These are phyloP conservation scores for Phyllostomus discolor DNA, from an alignment of 2,113 vertebrate genomes.

Conservation along the genomic window DNA sequence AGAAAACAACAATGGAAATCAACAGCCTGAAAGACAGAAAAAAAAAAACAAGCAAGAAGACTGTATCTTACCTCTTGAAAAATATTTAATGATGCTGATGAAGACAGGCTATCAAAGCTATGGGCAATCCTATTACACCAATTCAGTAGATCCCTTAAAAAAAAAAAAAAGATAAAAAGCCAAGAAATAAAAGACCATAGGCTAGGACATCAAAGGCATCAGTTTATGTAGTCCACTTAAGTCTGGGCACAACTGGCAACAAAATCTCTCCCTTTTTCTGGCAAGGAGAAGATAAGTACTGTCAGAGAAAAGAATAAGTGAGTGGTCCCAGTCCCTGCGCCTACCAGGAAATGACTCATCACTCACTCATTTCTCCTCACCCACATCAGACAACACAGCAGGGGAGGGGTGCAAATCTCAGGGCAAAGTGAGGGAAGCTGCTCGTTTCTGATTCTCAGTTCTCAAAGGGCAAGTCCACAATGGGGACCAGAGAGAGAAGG, in stretches of 20 bases:
- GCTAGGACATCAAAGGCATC: background rate
- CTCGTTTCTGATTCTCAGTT: background rate
- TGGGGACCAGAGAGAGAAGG: background rate
- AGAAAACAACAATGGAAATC: background rate
- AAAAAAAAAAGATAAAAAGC: background rate
- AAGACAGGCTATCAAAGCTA: slow-evolving; percentile 87
- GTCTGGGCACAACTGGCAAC: background rate
- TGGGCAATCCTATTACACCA: slow-evolving; percentile 94
- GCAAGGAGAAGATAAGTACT: background rate
- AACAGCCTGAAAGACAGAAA: background rate
- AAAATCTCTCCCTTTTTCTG: background rate
- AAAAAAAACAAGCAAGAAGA: slow-evolving; percentile 10
- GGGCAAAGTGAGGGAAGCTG: background rate
- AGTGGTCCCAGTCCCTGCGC: background rate
- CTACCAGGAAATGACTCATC: background rate
- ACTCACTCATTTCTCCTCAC: background rate
- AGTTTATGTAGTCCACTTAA: background rate
- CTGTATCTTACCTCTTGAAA: slow-evolving; percentile 91
- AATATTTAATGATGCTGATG: slow-evolving; percentile 87
- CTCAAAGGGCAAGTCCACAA: background rate
- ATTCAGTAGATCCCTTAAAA: slow-evolving; percentile 91
- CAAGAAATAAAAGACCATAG: background rate
- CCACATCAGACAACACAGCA: background rate
- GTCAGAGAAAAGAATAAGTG: background rate
- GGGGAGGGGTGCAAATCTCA: background rate